Evolutionary conservation across 1,140 invertebrate genomes (phyloP).

Genomic region (Agraylea sexmaculata): DNA sequence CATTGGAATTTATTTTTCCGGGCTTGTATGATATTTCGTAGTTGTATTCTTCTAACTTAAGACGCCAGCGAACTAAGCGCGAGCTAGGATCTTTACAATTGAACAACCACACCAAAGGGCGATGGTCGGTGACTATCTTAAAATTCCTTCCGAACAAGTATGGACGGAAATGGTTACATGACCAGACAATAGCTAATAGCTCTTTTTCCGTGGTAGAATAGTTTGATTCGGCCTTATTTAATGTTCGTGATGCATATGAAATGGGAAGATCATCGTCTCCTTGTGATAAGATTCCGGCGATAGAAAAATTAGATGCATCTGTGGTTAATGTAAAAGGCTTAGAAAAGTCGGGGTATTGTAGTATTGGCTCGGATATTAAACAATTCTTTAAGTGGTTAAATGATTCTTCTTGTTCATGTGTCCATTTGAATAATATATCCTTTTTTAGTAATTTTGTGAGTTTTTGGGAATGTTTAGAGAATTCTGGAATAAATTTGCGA

Average conservation of each 20-base stretch:
- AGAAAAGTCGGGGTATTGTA: slow-evolving; percentile 27
- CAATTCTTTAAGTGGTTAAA: slow-evolving; percentile 24
- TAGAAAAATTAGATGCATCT: slow-evolving; percentile 27
- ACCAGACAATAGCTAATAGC: slow-evolving; percentile 27
- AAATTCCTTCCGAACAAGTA: slow-evolving; percentile 39
- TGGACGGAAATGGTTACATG: slow-evolving; percentile 32
- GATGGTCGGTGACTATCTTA: slow-evolving; percentile 39
- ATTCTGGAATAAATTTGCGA: slow-evolving; percentile 19
- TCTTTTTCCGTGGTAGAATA: slow-evolving; percentile 22
- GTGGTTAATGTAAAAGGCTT: slow-evolving; percentile 29
- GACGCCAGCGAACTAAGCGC: slow-evolving; percentile 23
- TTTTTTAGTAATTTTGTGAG: slow-evolving; percentile 25
- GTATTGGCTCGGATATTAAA: slow-evolving; percentile 24
- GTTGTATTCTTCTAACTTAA: slow-evolving; percentile 26
- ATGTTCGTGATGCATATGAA: slow-evolving; percentile 24
- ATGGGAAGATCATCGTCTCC: slow-evolving; percentile 23
- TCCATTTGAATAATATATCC: slow-evolving; percentile 19
- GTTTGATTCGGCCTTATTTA: slow-evolving; percentile 21
- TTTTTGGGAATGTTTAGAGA: slow-evolving; percentile 23
- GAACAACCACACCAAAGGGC: slow-evolving; percentile 36
- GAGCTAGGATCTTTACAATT: slow-evolving; percentile 29
- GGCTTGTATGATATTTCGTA: slow-evolving; percentile 25
- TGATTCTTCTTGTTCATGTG: slow-evolving; percentile 19
- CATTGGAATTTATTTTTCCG: slow-evolving; percentile 22
- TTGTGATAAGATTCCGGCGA: slow-evolving; percentile 28